Percentiles rank a stretch among this genome's conserved stretches.
These are phyloP conservation scores for Acanthacorydalis orientalis DNA, from an alignment of 2,888 invertebrate genomes.

Conservation along the genomic window DNA sequence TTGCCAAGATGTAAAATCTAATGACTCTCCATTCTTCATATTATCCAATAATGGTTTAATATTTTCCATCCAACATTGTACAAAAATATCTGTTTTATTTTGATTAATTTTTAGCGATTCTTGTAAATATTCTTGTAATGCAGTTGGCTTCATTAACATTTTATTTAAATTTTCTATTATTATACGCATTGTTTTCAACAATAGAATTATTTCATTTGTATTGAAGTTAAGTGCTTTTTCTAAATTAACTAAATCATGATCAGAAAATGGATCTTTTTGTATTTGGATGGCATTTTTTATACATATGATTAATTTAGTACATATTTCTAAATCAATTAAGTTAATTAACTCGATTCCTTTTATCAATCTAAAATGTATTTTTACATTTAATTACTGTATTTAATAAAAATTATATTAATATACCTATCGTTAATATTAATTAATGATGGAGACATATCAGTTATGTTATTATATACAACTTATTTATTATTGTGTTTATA, in stretches of 20 bases:
- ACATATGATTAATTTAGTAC: constrained; percentile 15
- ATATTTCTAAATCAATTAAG: constrained; percentile 15
- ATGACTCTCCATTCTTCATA: constrained; percentile 27
- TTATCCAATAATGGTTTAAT: constrained; percentile 33
- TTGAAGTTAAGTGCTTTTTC: constrained; percentile 16
- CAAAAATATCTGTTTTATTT: constrained; percentile 35
- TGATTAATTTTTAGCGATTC: constrained; percentile 29
- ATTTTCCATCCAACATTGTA: constrained; percentile 33
- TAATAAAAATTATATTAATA: too few species aligned
- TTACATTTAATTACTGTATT: too few species aligned
- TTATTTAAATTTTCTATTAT: constrained; percentile 31
- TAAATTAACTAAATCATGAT: constrained; percentile 15
- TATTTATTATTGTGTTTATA: too few species aligned
- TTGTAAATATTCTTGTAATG: constrained; percentile 30
- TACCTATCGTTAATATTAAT: too few species aligned
- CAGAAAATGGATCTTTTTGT: constrained; percentile 14
- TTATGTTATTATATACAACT: too few species aligned
- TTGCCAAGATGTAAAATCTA: constrained; percentile 36
- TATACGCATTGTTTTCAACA: constrained; percentile 15
- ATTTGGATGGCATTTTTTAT: constrained; percentile 12
- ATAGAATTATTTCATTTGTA: constrained; percentile 13
- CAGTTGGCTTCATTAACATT: constrained; percentile 35
- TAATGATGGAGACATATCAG: too few species aligned
- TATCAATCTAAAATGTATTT: constrained; percentile 15
- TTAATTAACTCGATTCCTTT: constrained; percentile 19